A percentile compares a stretch with the other conserved stretches of the same genome.
Conservation (phyloP, 1,140 invertebrate species). For the Bombus confusus region DNA sequence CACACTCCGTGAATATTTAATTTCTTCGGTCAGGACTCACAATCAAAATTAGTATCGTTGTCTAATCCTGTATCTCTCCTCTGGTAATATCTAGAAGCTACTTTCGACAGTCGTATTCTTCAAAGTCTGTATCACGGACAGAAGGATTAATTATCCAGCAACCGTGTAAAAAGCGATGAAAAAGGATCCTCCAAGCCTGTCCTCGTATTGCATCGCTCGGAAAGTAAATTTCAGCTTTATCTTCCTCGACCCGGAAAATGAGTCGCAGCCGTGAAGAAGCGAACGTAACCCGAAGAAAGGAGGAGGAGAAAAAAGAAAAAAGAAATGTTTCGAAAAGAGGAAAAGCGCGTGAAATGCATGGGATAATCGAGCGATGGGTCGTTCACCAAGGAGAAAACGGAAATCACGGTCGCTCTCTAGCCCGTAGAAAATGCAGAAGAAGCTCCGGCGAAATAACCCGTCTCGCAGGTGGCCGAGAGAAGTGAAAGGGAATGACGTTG, state of each 20-base stretch:
- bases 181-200: neutral
- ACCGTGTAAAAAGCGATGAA: neutral
- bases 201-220: neutral
- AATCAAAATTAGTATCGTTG: neutral
- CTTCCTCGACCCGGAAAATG: neutral
- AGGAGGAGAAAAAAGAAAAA: neutral
- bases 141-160: neutral
- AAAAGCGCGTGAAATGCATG: neutral
- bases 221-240: neutral
- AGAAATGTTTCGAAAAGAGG: neutral
- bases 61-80: neutral
- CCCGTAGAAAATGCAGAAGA: constrained; percentile 39
- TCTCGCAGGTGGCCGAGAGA: constrained; percentile 18
- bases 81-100: neutral
- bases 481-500: constrained; percentile 58
- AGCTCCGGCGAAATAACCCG: constrained; percentile 30
- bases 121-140: neutral
- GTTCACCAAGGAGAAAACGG: constrained; percentile 42
- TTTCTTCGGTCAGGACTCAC: too few species aligned
- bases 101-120: neutral
- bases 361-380: neutral
- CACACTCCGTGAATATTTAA: too few species aligned
- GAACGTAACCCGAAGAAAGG: neutral
- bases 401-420: constrained; percentile 16
- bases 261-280: neutral